phyloP scores from a whole-genome alignment of 2,113 vertebrate genomes.

The Microtus montanus region DNA sequence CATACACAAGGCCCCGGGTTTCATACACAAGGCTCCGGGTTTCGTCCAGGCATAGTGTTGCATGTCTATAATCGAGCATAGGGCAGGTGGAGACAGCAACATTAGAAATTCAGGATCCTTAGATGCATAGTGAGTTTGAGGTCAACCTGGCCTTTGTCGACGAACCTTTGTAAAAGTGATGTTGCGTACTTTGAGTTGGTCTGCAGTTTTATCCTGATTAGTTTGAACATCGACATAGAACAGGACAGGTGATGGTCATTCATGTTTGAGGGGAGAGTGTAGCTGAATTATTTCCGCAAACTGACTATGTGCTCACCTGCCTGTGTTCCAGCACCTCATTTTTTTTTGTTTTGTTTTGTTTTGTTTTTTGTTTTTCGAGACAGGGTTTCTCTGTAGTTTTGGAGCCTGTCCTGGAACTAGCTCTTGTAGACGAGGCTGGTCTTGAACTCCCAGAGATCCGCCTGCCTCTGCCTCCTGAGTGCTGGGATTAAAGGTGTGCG shows the following conservation, averaged over 20 bases:
- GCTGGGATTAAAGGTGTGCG: no score
- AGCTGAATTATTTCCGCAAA: no score
- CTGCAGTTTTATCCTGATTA: background rate
- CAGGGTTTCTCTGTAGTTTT: no score
- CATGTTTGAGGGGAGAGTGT: fast-evolving
- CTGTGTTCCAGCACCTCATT: background rate
- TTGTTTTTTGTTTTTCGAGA: background rate
- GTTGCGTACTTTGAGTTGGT: background rate
- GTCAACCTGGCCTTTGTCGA: background rate
- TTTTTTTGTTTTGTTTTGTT: background rate
- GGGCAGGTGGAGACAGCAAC: background rate
- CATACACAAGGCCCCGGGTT: background rate
- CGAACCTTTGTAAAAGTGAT: background rate
- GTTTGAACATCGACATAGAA: background rate
- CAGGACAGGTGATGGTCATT: background rate
- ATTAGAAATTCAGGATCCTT: background rate
- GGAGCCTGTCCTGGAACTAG: no score
- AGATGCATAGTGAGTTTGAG: no score
- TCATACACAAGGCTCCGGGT: background rate
- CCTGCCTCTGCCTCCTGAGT: no score
- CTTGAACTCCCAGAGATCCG: no score
- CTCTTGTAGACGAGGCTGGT: no score
- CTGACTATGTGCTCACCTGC: background rate
- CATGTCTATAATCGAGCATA: background rate
- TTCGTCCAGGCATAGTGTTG: background rate